A percentile compares a stretch with the other conserved stretches of the same genome.
Evolutionary conservation across 2,888 invertebrate genomes (phyloP).

Genomic region (Tinea trinotella): DNA sequence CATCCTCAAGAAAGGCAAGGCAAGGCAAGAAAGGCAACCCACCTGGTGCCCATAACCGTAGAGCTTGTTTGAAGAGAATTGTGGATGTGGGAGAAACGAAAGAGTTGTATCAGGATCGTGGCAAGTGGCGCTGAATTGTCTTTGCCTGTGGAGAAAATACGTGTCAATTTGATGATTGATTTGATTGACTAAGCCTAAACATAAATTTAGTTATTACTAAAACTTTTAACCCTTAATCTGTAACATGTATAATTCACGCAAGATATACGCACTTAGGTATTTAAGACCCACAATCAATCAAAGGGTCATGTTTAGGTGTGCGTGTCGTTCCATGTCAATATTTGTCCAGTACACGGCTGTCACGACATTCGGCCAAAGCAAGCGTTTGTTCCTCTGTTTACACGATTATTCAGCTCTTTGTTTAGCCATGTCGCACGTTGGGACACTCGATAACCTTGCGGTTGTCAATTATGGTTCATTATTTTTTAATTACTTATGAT

Average conservation of each 20-base stretch:
- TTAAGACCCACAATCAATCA: constrained; percentile 52
- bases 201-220: no score
- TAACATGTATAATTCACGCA: background rate
- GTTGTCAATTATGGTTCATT: background rate
- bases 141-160: no score
- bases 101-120: no score
- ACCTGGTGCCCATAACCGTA: no score
- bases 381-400: constrained; percentile 37
- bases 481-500: no score
- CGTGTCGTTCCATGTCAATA: constrained; percentile 45
- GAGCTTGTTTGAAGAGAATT: no score
- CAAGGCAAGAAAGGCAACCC: no score
- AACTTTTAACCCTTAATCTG: background rate
- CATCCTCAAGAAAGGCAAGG: no score
- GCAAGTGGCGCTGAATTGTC: no score
- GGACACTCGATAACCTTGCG: background rate
- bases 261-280: constrained; percentile 8
- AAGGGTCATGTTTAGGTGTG: constrained; percentile 35
- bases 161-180: no score
- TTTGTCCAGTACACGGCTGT: constrained; percentile 38
- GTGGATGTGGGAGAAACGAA: no score
- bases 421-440: constrained; percentile 36
- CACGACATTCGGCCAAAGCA: constrained; percentile 41
- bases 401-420: constrained; percentile 57
- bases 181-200: no score